Conservation (phyloP, 2,113 vertebrate genomes). For the Zosterops lateralis region DNA sequence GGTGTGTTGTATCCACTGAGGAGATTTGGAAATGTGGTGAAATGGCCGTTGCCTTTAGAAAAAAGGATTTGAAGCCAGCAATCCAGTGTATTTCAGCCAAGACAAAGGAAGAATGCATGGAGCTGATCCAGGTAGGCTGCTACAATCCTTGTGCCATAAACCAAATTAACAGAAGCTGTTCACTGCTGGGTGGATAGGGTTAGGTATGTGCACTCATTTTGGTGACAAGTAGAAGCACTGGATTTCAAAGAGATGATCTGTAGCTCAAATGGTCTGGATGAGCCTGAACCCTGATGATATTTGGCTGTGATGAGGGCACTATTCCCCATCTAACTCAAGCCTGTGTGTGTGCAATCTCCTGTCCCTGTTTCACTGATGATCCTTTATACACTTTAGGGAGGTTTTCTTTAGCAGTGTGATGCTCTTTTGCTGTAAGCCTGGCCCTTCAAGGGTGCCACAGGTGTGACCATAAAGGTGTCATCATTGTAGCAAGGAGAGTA, state of each 20-base stretch:
- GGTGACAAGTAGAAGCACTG: neutral
- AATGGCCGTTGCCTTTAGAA: conserved; percentile 81
- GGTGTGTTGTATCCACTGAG: conserved; percentile 85
- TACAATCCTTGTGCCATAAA: neutral
- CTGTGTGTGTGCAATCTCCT: neutral
- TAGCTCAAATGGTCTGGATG: neutral
- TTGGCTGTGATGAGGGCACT: neutral
- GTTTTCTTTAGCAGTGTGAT: neutral
- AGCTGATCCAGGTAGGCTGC: conserved; percentile 82
- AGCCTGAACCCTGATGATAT: neutral
- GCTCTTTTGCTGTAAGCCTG: neutral
- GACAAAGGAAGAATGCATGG: conserved; percentile 84
- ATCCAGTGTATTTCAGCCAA: conserved; percentile 83
- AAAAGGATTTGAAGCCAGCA: conserved; percentile 75
- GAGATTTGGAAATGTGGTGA: conserved; percentile 89
- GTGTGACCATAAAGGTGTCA: conserved; percentile 2
- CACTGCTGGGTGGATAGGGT: neutral
- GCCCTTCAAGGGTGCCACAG: conserved; percentile 18
- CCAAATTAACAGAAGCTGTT: neutral
- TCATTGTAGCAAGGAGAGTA: neutral
- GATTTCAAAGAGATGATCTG: neutral
- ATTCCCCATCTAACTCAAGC: neutral
- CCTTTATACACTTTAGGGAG: neutral
- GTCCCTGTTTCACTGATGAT: neutral
- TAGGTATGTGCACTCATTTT: neutral